Evolutionary conservation across 2,797 vertebrate species (phyloP).

Genomic region (Alca torda): DNA sequence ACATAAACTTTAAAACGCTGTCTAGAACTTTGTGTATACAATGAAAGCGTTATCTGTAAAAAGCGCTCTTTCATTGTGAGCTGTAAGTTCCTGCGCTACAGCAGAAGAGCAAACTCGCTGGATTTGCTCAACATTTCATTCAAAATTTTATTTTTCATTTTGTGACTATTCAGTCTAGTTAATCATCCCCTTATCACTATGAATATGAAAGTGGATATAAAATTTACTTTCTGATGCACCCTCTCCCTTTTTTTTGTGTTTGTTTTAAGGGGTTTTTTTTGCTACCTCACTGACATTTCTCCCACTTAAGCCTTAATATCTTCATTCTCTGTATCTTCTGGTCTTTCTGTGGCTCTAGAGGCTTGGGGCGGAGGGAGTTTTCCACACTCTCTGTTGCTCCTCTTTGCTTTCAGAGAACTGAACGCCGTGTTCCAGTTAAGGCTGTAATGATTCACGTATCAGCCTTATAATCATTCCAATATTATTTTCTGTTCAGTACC

Average conservation of each 20-base stretch:
- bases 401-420: not conserved
- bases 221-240: not conserved
- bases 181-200: not conserved
- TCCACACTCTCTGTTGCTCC: not conserved
- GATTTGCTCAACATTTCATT: not conserved
- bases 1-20: not conserved
- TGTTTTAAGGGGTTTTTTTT: not conserved
- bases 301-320: not conserved
- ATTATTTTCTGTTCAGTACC: not conserved
- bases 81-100: not conserved
- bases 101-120: not conserved
- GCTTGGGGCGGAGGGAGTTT: not conserved
- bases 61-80: not conserved
- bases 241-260: fast-evolving
- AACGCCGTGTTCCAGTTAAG: not conserved
- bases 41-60: not conserved
- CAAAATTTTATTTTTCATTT: not conserved
- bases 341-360: not conserved
- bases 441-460: not conserved
- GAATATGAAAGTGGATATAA: not conserved
- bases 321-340: not conserved
- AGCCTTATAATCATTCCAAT: not conserved
- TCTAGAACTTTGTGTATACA: not conserved
- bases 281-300: not conserved
- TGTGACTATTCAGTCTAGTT: not conserved